Evolutionary conservation across 2,113 vertebrate genomes (phyloP), one percentile per base, ranked within the genome.

Genomic region (Myiozetetes cayanensis): DNA sequence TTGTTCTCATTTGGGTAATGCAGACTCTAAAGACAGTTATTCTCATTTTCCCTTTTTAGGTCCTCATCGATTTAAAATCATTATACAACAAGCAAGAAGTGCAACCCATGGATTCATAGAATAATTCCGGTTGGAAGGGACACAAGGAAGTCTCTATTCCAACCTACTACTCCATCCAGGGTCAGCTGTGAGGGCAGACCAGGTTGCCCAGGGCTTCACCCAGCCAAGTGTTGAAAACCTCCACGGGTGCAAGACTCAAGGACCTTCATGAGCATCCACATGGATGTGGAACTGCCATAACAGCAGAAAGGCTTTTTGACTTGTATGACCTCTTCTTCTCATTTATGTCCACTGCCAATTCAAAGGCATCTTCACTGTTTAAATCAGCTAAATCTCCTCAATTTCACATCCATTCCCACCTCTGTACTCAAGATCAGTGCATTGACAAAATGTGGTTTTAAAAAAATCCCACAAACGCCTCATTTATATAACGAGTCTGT

Each of bases 241-340:
- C 30, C 56, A 24, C 3, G 9, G 37, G 50, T 17, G 19, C 59
- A 73, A 73, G 59, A 52, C 20, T 37, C 28, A 13, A 37, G 2
- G 9, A 46, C 30, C 20, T 73, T 39, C 30, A 9, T 1, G 17
- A 18, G 49, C 43, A 72, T 33, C 43, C 2, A 1, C 25, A n/a
- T 27, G 19, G 35, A 58, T 2, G 12, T 22, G 8, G 14, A 25
- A 35, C 9, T 20, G 11, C 12, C 8, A 0, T 18, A 72, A n/a
- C 16, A 55, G 18, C 6, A 37, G 58, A 28, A 81, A 56, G 28
- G 22, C 30, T 41, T 82, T 73, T 17, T 43, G 35, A 20, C 14
- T 56, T 58, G 13, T 15, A 72, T 67, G 35, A 67, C 23, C 14
- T 37, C 46, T 73, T 61, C 10, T 30, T 78, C 73, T 53, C 27